Conservation (phyloP, 2,113 vertebrate genomes). For the Peromyscus leucopus region DNA sequence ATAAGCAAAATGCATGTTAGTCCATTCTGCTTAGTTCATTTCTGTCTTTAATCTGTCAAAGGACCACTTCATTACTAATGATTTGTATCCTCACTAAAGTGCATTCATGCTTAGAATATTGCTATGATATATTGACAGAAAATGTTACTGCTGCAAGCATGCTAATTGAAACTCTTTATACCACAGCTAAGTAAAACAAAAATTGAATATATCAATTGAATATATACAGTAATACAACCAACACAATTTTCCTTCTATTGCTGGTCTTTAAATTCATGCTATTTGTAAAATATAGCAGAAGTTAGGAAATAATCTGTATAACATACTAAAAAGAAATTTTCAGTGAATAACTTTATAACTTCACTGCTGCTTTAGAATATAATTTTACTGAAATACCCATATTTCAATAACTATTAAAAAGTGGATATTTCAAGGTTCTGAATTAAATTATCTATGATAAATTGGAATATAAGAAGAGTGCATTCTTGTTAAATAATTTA, state of each 20-base stretch:
- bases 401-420: background rate
- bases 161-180: constrained; percentile 81
- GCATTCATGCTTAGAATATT: constrained; percentile 78
- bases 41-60: constrained; percentile 65
- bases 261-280: constrained; percentile 40
- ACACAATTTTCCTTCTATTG: constrained; percentile 46
- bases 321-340: constrained; percentile 42
- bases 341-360: constrained; percentile 12
- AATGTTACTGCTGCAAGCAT: constrained; percentile 70
- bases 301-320: background rate
- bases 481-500: background rate
- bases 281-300: constrained; percentile 8
- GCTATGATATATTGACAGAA: constrained; percentile 78
- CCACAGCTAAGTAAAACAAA: constrained; percentile 75
- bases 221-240: constrained; percentile 57
- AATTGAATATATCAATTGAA: constrained; percentile 17
- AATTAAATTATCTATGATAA: constrained; percentile 42
- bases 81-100: constrained; percentile 77
- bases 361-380: background rate
- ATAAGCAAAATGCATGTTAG: constrained; percentile 44
- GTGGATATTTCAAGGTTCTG: background rate
- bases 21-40: constrained; percentile 38
- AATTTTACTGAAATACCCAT: background rate
- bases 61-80: constrained; percentile 76
- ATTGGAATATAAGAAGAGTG: background rate